Evolutionary conservation across 1,140 invertebrate species (phyloP).

Genomic region (Acarapis woodi): DNA sequence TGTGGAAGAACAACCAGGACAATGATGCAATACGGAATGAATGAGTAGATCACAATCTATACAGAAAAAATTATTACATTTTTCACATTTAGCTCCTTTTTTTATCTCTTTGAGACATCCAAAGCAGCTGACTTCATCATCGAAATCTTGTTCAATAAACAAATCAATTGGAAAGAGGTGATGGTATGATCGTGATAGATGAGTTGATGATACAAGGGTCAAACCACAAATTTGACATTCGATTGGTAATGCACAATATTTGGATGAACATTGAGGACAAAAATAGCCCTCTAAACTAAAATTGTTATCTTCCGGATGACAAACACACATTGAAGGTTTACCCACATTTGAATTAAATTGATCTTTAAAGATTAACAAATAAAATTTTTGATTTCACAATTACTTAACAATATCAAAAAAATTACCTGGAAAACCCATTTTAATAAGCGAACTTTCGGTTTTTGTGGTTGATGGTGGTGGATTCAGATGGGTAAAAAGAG

Average conservation of each 20-base stretch:
- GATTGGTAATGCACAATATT: constrained; percentile 88
- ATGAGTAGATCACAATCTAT: constrained; percentile 82
- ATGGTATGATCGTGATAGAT: constrained; percentile 84
- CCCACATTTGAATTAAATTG: too few species aligned
- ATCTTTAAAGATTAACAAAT: too few species aligned
- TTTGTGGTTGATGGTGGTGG: constrained; percentile 50
- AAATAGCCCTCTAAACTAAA: constrained; percentile 34
- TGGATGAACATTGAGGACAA: constrained; percentile 81
- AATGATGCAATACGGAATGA: constrained; percentile 68
- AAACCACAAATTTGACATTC: constrained; percentile 78
- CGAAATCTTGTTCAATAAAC: constrained; percentile 31
- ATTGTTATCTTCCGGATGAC: constrained; percentile 9
- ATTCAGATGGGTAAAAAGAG: constrained; percentile 35
- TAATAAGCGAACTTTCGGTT: constrained; percentile 22
- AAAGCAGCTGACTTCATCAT: constrained; percentile 4
- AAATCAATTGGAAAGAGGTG: constrained; percentile 71
- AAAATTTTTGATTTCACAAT: too few species aligned
- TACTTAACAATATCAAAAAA: constrained; percentile 16
- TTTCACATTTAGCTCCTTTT: constrained; percentile 27
- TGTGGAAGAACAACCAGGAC: constrained; percentile 85
- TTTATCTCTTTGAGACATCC: constrained; percentile 6
- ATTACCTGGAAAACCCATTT: constrained; percentile 24
- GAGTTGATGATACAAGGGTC: constrained; percentile 85
- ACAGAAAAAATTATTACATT: constrained; percentile 52
- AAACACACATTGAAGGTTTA: constrained; percentile 21